Conservation (phyloP, 2,888 invertebrate species). For the Dromius quadrimaculatus region DNA sequence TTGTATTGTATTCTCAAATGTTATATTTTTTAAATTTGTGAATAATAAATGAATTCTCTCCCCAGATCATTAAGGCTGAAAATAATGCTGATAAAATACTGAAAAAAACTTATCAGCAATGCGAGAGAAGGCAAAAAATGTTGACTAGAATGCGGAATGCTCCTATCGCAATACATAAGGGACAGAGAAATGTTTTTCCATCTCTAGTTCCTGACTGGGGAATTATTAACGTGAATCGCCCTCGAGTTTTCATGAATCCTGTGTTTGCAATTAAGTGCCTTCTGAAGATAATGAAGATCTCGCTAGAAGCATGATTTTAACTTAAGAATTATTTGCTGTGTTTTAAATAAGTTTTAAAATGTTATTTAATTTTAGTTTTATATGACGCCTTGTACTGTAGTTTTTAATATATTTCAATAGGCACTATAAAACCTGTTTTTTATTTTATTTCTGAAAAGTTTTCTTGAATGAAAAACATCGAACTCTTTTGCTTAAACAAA, state of each 20-base stretch:
- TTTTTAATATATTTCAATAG: too few relatives aligned
- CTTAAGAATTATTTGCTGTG: neutral
- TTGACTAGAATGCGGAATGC: constrained; percentile 42
- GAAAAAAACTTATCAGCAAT: constrained; percentile 59
- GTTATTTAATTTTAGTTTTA: too few relatives aligned
- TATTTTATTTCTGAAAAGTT: too few relatives aligned
- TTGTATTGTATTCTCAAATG: too few relatives aligned
- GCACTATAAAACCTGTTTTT: too few relatives aligned
- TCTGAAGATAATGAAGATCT: constrained; percentile 38
- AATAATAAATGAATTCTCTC: neutral
- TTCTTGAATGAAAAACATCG: too few relatives aligned
- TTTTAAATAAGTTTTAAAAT: neutral
- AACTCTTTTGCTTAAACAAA: too few relatives aligned
- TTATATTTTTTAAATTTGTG: neutral
- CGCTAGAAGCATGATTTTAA: neutral
- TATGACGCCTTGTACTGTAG: too few relatives aligned
- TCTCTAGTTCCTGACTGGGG: constrained; percentile 63
- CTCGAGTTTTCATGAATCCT: constrained; percentile 62
- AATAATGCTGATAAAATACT: constrained; percentile 56
- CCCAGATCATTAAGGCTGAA: constrained; percentile 13
- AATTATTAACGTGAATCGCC: constrained; percentile 60
- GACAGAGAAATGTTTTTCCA: constrained; percentile 57
- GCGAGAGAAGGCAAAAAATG: constrained; percentile 62
- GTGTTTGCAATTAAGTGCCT: constrained; percentile 60
- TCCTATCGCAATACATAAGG: constrained; percentile 54